These are phyloP conservation scores for Cyprinodon tularosa DNA, from an alignment of 2,113 vertebrate species.

Conservation along the genomic window DNA sequence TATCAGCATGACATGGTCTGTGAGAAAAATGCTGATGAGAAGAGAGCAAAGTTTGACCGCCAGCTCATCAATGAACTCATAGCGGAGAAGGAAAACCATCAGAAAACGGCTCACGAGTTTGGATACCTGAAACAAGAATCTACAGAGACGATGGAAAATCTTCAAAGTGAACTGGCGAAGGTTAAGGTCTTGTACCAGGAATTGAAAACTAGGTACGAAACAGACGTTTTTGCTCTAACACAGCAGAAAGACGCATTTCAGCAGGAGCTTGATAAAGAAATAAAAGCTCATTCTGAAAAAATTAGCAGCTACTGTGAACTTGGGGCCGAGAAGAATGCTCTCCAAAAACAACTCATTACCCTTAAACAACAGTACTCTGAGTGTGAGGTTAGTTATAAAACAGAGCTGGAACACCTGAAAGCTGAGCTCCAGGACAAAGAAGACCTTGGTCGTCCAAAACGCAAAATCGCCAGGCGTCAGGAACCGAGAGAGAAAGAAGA, in stretches of 20 bases:
- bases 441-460: neutral
- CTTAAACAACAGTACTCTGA: neutral
- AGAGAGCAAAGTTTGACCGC: too few relatives aligned
- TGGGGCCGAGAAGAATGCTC: neutral
- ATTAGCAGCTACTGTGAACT: too few relatives aligned
- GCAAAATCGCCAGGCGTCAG: neutral
- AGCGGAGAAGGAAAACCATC: too few relatives aligned
- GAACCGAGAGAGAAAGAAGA: neutral
- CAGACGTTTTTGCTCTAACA: neutral
- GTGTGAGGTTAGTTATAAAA: neutral
- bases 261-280: neutral
- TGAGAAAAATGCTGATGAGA: too few relatives aligned
- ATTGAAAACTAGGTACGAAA: neutral
- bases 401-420: neutral
- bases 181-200: neutral
- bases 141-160: too few relatives aligned
- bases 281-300: neutral
- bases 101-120: too few relatives aligned
- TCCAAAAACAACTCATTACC: neutral
- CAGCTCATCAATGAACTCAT: too few relatives aligned
- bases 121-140: too few relatives aligned
- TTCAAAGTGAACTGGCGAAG: too few relatives aligned
- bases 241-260: neutral
- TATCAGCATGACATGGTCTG: too few relatives aligned
- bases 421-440: neutral